Base-by-base conservation (phyloP, 2,888 invertebrate genomes). In the Euclidia mi region DNA sequence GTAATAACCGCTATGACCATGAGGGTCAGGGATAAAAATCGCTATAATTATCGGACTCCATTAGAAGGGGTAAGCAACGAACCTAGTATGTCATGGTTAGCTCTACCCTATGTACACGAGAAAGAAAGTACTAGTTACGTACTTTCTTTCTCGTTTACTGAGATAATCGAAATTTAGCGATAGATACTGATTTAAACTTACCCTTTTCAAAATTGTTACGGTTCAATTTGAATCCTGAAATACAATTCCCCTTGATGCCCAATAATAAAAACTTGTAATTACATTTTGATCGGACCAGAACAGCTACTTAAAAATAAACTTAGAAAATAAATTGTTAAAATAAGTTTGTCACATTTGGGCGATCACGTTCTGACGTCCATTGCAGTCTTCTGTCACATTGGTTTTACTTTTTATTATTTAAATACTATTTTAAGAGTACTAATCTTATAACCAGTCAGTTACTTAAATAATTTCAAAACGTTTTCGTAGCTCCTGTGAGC, bases 201-300 rank as follows among this genome's bases (percentile, higher is more conserved):
- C 70, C 73, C 45, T 47, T 20, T 17, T 18, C 15, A 29, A 40
- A 52, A 40, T 45, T 15, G 40, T 46, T 14, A 10, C 35, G 9
- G 10, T 15, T 43, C 31, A 15, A 15, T 25, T 31, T 28, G 7
- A 2, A 17, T 20, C 38, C n/a, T 18, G 10, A 4, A 40, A 11
- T 20, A 20, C 1, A 32, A 32, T 4, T 11, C 1, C 4, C 4
- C 29, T 3, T 17, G 25, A 3, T 51, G 18, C 34, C 34, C 40
- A 44, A 32, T 12, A 52, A 20, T 57, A 56, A 32, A 28, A 65
- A 75, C 79, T 47, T 61, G 72, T 60, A 79, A 79, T 84, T 82
- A 81, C 79, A 87, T 85, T 65, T 74, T 80, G 70, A 17, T 28
- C 28, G 46, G 25, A 48, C 65, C 53, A 57, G 57, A 61, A 44